Base-by-base conservation (phyloP, 1,140 invertebrate genomes). In the Galendromus occidentalis region DNA sequence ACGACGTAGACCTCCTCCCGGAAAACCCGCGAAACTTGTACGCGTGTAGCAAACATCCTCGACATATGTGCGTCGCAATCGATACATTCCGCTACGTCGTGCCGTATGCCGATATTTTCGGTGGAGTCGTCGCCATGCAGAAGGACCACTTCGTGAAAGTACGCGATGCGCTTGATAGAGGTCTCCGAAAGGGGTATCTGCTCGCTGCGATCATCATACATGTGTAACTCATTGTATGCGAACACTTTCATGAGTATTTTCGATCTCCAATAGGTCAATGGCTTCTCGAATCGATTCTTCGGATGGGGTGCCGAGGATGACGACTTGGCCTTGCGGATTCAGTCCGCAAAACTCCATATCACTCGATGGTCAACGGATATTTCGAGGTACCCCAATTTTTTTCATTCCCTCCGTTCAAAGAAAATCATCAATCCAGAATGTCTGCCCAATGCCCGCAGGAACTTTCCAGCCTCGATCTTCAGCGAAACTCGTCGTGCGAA, bases 1-100 rank as follows among this genome's bases (percentile, higher is more conserved):
- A 81, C 69, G 80, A 81, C 69, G 78, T 82, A 6, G 80, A 81
- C 71, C 72, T 82, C 64, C 69, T 82, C 14, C 80, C 80, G 14
- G 77, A 80, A 71, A 75, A 80, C 69, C 65, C 70, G 25, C 65
- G 47, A 1, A 66, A 72, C 55, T 65, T 68, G 5, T 72, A 71
- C 59, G 64, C 70, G 29, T 72, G 71, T 41, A 70, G 70, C 22
- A 45, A 68, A 64, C 33, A 67, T 17, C 71, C 71, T 7, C 33
- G 71, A 20, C 71, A 72, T 59, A 66, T 72, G 67, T 70, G 69
- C 67, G 68, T 69, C 18, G 66, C 68, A 39, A 20, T 72, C 1
- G 69, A 72, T 64, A 70, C 51, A n/a, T 71, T 72, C 51, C 59
- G 71, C 64, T 72, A 67, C 64, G 69, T 70, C 2, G 45, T 73